phyloP scores from a whole-genome alignment of 2,797 vertebrate species.

The Mormyrus proboscirostris region DNA sequence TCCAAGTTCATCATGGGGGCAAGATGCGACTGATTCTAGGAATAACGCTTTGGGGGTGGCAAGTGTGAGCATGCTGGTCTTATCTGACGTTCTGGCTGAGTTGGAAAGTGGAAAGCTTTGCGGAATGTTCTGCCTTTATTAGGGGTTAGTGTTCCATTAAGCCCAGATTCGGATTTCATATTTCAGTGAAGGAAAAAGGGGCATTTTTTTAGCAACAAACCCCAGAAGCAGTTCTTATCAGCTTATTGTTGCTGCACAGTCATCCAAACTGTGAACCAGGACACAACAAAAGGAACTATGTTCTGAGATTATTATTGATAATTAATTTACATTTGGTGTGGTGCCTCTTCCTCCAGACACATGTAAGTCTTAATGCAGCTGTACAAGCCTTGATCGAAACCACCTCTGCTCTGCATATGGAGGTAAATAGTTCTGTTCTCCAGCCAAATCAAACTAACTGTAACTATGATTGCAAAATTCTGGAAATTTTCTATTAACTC shows the following conservation, averaged over 20 bases:
- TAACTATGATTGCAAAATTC: neutral
- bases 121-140: neutral
- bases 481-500: neutral
- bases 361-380: constrained; percentile 68
- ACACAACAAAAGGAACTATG: neutral
- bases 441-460: neutral
- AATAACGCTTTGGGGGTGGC: constrained; percentile 6
- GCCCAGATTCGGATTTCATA: neutral
- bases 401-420: constrained; percentile 58
- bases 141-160: neutral
- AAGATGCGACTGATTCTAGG: constrained; percentile 7
- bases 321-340: constrained; percentile 33
- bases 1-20: neutral
- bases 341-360: constrained; percentile 61
- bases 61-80: constrained; percentile 12
- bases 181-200: neutral
- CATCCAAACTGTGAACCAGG: neutral
- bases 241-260: neutral
- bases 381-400: constrained; percentile 67
- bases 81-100: constrained; percentile 21
- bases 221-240: neutral
- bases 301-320: constrained; percentile 19
- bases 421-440: constrained; percentile 48
- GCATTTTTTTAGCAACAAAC: neutral
- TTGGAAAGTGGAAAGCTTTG: constrained; percentile 8